Conservation (phyloP, 2,797 vertebrate genomes). For the Peromyscus melanophrys region DNA sequence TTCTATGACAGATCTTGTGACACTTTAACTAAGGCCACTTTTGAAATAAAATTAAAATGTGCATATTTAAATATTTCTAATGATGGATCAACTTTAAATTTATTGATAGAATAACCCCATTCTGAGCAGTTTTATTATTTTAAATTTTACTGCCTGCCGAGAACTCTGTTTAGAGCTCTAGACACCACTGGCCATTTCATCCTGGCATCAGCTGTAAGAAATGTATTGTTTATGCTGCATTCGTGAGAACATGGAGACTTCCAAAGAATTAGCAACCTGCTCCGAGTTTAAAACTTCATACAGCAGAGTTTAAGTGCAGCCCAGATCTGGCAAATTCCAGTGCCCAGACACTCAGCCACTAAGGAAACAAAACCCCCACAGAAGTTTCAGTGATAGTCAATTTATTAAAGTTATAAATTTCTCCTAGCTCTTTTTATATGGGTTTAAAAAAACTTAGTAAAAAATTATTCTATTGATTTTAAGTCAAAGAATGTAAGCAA, state of each 20-base stretch:
- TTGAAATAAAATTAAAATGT: constrained; percentile 51
- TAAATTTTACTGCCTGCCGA: background rate
- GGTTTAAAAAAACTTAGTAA: constrained; percentile 30
- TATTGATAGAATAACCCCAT: background rate
- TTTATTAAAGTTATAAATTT: constrained; percentile 43
- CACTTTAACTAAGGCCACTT: background rate
- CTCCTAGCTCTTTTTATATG: background rate
- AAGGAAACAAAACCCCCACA: background rate
- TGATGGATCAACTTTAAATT: background rate
- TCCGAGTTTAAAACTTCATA: background rate
- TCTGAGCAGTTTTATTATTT: constrained; percentile 38
- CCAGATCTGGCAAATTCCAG: background rate
- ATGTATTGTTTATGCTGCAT: background rate
- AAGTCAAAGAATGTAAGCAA: constrained; percentile 52
- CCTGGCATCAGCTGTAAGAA: background rate
- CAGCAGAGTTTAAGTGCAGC: background rate
- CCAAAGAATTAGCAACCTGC: background rate
- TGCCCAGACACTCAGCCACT: background rate
- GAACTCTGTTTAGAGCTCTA: background rate
- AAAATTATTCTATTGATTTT: constrained; percentile 43
- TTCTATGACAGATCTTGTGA: background rate
- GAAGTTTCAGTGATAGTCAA: background rate
- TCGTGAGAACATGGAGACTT: background rate
- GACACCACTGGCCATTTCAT: background rate
- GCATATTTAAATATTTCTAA: constrained; percentile 39